Percentiles rank a stretch among this genome's conserved stretches.
phyloP scores from a whole-genome alignment of 2,113 vertebrate species.

The Centropus bengalensis region DNA sequence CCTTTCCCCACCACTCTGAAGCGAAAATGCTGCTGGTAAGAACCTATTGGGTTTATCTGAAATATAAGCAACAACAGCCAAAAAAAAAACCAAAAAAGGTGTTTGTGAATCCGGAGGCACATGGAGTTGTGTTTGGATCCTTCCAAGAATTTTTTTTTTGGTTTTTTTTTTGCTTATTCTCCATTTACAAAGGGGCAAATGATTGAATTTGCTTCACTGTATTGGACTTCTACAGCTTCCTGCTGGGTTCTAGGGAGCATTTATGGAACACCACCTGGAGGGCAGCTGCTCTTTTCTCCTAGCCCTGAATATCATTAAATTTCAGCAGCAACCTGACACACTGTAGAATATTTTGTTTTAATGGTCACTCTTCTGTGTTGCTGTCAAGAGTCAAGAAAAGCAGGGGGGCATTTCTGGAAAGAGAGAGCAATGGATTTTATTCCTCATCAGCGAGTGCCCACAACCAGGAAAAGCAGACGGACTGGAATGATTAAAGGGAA shows the following conservation, averaged over 20 bases:
- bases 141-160: not conserved
- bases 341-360: conserved; percentile 53
- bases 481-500: not conserved
- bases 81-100: not conserved
- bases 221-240: conserved; percentile 71
- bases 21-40: not conserved
- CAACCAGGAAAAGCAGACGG: not conserved
- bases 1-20: not conserved
- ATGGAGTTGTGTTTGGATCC: not conserved
- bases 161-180: not conserved
- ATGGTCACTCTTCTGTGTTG: not conserved
- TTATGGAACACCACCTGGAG: conserved; percentile 72
- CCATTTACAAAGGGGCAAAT: conserved; percentile 72
- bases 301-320: conserved; percentile 74
- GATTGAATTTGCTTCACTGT: conserved; percentile 70
- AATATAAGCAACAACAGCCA: not conserved
- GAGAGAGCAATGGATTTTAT: not conserved
- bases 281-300: conserved; percentile 73
- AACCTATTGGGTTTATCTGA: not conserved
- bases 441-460: not conserved
- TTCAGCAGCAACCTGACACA: conserved; percentile 48
- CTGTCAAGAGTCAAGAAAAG: not conserved
- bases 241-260: conserved; percentile 63
- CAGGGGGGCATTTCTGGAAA: not conserved
- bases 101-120: not conserved